phyloP scores from a whole-genome alignment of 2,888 invertebrate species.

The Cheiracanthium punctorium region DNA sequence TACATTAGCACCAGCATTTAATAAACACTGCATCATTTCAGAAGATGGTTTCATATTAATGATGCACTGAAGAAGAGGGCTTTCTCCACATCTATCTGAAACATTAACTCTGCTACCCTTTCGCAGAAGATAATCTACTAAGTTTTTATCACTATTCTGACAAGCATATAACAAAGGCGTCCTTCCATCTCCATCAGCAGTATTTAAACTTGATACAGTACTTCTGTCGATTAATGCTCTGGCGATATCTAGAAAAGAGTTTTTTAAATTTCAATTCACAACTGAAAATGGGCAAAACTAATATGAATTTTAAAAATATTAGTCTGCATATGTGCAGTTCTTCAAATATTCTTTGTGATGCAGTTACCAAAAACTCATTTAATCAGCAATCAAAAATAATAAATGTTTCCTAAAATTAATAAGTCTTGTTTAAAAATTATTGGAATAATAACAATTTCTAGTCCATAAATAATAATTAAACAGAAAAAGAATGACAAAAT shows the following conservation, averaged over 20 bases:
- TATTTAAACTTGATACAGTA: not conserved
- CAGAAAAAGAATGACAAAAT: too few species aligned
- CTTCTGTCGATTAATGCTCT: slow-evolving; percentile 2
- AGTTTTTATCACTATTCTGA: not conserved
- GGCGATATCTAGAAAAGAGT: slow-evolving; percentile 24
- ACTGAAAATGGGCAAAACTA: not conserved
- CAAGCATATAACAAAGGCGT: slow-evolving; percentile 41
- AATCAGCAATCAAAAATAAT: too few species aligned
- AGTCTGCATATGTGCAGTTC: too few species aligned
- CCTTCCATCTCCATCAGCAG: not conserved
- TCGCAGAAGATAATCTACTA: slow-evolving; percentile 11
- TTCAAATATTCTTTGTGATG: too few species aligned
- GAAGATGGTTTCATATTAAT: slow-evolving; percentile 5
- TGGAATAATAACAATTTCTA: too few species aligned
- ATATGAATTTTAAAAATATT: too few species aligned
- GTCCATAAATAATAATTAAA: too few species aligned
- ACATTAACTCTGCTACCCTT: slow-evolving; percentile 29
- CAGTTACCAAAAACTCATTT: too few species aligned
- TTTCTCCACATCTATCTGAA: slow-evolving; percentile 16
- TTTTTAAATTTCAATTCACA: not conserved
- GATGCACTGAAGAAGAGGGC: slow-evolving; percentile 26
- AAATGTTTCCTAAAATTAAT: too few species aligned
- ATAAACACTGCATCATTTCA: slow-evolving; percentile 15
- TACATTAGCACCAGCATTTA: slow-evolving; percentile 46
- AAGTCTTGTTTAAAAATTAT: too few species aligned